These are phyloP conservation scores for Panulirus ornatus DNA, from an alignment of 1,140 invertebrate genomes.

Conservation along the genomic window DNA sequence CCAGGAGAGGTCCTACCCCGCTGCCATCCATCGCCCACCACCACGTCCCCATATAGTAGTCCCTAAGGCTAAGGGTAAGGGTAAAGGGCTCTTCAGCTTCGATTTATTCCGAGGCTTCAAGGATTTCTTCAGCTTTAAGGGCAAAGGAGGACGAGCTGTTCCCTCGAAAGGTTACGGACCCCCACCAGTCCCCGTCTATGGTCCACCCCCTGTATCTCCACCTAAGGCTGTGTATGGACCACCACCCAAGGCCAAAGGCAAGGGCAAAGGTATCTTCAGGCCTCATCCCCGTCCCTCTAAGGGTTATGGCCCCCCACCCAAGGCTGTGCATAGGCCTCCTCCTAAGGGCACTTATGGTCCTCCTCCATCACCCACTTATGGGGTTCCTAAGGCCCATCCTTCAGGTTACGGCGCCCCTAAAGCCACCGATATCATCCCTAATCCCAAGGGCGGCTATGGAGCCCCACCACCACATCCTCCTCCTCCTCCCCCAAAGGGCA, in stretches of 20 bases:
- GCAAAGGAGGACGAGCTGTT: not conserved
- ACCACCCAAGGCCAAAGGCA: not conserved
- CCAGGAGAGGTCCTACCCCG: slow-evolving; percentile 13
- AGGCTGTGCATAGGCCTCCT: not conserved
- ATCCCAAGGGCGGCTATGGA: not conserved
- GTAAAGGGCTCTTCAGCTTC: not conserved
- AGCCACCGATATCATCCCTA: not conserved
- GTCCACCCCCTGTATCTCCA: not conserved
- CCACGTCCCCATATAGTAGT: not conserved
- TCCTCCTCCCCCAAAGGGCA: not conserved
- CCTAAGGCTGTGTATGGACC: not conserved
- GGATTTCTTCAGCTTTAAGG: slow-evolving; percentile 29
- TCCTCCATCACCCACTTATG: slow-evolving; percentile 22
- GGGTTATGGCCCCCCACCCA: slow-evolving; percentile 5
- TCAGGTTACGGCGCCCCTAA: slow-evolving; percentile 36
- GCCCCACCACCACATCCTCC: not conserved
- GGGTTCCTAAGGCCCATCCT: slow-evolving; percentile 2
- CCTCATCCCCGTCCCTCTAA: not conserved
- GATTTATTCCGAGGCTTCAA: slow-evolving; percentile 16
- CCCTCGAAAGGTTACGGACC: not conserved
- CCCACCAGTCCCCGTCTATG: slow-evolving; percentile 5
- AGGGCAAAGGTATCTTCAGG: not conserved
- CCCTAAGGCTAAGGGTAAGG: slow-evolving; percentile 4
- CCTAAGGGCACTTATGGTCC: slow-evolving; percentile 8
- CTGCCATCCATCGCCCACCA: not conserved